Evolutionary conservation across 2,797 vertebrate species (phyloP), one percentile per base, ranked within the genome.

Genomic region (Artibeus jamaicensis): DNA sequence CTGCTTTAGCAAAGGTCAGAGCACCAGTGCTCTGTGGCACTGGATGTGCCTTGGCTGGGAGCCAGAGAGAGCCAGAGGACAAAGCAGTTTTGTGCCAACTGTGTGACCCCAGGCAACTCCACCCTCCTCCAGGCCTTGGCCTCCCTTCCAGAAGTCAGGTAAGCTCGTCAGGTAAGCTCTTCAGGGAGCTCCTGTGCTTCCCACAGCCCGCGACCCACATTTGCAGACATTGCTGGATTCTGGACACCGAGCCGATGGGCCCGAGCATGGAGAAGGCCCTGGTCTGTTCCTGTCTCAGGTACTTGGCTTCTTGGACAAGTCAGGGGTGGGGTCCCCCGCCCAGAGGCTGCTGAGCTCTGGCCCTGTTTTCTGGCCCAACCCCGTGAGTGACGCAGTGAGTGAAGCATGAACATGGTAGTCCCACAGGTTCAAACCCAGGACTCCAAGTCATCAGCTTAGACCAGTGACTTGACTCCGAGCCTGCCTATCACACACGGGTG

Each of bases 401-500:
- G 29, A 50, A 59, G 16, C 2, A 0, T 2, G 15, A 46, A 12
- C 48, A 24, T 34, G 16, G 48, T 22, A 9, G 68, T 59, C 29
- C 5, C 34, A 1, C 2, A 44, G 79, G 19, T 9, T 48, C 65
- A 62, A 16, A 9, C 29, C 71, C 26, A 0, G 50, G 4, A 29
- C 16, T 15, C 48, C 18, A n/a, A 3, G 14, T 67, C 10, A 10
- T 0, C 0, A 0, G 39, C 42, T 26, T 16, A 9, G 24, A 21
- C 12, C 21, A 4, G 8, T 0, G 76, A 32, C 53, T 55, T 26
- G 4, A 4, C 9, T 32, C 42, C 0, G 4, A 37, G 29, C 44
- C 44, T 9, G 37, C 0, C 50, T 22, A 0, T 0, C n/a, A 1
- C 0, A 2, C 2, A 19, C 3, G 2, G n/a, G 89, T 0, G 2